Evolutionary conservation across 2,797 vertebrate species (phyloP), one percentile per base, ranked within the genome.

Genomic region (Tiaroga cobitis): DNA sequence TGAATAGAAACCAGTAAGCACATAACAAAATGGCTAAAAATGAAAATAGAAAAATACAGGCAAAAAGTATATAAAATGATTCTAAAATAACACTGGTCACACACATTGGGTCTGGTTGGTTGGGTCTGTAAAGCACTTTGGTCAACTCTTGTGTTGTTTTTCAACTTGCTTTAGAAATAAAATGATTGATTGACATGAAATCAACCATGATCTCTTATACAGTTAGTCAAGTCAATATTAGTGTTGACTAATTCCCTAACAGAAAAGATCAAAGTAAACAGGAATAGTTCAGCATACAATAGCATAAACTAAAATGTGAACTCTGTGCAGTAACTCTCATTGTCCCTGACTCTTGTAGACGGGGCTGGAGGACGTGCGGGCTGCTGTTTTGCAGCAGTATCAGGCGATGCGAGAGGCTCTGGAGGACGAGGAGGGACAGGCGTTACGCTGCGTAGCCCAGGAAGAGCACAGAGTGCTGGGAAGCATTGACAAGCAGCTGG

Each of bases 371-470:
- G 87, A 90, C 1, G 89, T 93, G 1, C 90, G 85, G 7, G 78
- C 77, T 0, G 89, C 87, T 0, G 92, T 96, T 80, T 87, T 89
- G 84, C 93, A 93, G 92, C 95, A 96, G 90, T 96, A 95, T 49
- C 51, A 65, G 21, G 89, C 92, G 89, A 95, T 96, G 89, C 90
- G 90, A 74, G 94, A 95, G 82, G 93, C 94, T 76, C 86, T 96
- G 90, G 93, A 94, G 63, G 87, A 93, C 24, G 95, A 96, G 91
- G 95, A 96, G 88, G 91, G 92, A 63, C 88, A 90, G 19, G 92
- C 94, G 15, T 88, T 96, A 34, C 89, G 84, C 89, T 94, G 94
- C 77, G 92, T 96, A 89, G 67, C 76, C 67, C 79, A 90, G 81
- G 92, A 96, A 91, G 93, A 95, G 91, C 84, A 26, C 73, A 82